Percentiles rank a stretch among this genome's conserved stretches.
Evolutionary conservation across 2,888 invertebrate species (phyloP).

Genomic region (Xylocampa areola): DNA sequence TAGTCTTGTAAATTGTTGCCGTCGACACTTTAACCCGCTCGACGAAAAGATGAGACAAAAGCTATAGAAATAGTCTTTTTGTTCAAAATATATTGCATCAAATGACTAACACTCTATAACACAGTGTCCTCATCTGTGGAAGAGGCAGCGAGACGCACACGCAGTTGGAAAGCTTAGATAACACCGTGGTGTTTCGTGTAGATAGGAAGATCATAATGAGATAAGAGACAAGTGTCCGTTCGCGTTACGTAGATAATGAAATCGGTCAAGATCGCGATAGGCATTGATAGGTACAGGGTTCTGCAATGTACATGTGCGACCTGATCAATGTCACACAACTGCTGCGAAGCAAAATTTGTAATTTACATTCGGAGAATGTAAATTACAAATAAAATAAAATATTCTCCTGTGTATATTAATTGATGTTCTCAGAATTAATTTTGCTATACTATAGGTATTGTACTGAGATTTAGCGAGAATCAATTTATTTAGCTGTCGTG

Average conservation of each 20-base stretch:
- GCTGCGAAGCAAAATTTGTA: not conserved
- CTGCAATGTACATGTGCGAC: not conserved
- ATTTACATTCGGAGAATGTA: too few species aligned
- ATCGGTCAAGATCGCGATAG: slow-evolving; percentile 45
- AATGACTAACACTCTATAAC: slow-evolving; percentile 26
- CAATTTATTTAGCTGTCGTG: too few species aligned
- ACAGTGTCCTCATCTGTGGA: slow-evolving; percentile 30
- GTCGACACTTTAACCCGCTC: slow-evolving; percentile 1
- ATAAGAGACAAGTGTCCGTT: slow-evolving; percentile 60
- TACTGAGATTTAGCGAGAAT: too few species aligned
- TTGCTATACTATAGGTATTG: too few species aligned
- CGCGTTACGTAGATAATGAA: slow-evolving; percentile 51
- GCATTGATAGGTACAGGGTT: not conserved
- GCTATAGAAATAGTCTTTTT: slow-evolving; percentile 25
- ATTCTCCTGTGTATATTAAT: too few species aligned
- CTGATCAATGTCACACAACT: not conserved
- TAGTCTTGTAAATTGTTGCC: slow-evolving; percentile 13
- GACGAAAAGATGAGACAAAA: slow-evolving; percentile 27
- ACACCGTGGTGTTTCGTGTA: slow-evolving; percentile 41
- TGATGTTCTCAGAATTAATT: too few species aligned
- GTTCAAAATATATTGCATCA: slow-evolving; percentile 23
- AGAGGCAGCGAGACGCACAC: slow-evolving; percentile 21
- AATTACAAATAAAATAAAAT: too few species aligned
- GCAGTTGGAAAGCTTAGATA: slow-evolving; percentile 46
- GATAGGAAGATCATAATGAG: slow-evolving; percentile 61